Base-by-base conservation (phyloP, 2,113 vertebrate species). In the Polypterus bichir region DNA sequence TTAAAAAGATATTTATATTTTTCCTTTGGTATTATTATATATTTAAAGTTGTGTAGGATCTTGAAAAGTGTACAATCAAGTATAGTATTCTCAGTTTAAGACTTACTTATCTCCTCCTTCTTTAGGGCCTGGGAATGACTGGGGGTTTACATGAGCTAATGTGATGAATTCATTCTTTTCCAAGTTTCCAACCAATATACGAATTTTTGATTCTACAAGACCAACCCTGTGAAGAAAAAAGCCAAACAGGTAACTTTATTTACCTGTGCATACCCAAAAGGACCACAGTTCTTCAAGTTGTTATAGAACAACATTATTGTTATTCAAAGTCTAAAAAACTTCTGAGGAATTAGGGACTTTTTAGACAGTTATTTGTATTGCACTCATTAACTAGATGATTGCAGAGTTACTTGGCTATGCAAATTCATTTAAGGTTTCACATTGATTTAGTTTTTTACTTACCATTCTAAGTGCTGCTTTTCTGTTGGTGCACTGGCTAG, bases 181-280 rank as follows among this genome's bases (percentile, higher is more conserved):
- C 79, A 94, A 74, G 64, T 78, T 88, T 76, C 87, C 87, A 67
- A 97, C 90, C 69, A 93, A 76, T 58, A 92, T 91, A 68, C 90
- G 83, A 71, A 97, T 92, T 83, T 94, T 94, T 62, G 90, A 97
- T 69, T 97, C 91, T 71, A 93, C 88, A 68, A 92, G 88, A 68
- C 91, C 85, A 68, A 92, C 82, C 91, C 90, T 92, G 78, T 66
- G 68, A 56, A 67, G 73, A 47, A 52, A 48, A 67, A 62, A 67
- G 27, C 4, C 53, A 54, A 62, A 7, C 7, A 27, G 27, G 27
- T 27, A 27, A 1, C 27, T 27, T 27, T 27, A 27, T 27, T 27
- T 27, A 27, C 27, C 27, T 1, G 27, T 27, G 27, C 27, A 27
- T 27, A 27, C 27, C 27, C 27, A 27, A 27, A 27, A 27, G 27